Evolutionary conservation across 1,140 invertebrate species (phyloP).

Genomic region (Globodera ellingtonae): DNA sequence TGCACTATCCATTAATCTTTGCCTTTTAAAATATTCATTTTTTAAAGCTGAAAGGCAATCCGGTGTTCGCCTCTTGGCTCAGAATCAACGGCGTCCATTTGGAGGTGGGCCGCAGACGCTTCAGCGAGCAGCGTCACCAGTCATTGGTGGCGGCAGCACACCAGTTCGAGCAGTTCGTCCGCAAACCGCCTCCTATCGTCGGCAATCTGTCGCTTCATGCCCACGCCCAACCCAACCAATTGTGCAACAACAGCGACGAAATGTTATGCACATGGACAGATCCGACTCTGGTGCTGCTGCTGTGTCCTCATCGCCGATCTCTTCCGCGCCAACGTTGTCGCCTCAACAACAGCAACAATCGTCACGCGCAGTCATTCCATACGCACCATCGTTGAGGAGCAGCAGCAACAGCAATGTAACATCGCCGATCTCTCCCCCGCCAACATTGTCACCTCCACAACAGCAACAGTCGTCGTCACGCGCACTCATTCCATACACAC

Average conservation of each 20-base stretch:
- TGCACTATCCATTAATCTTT: not conserved
- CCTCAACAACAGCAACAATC: not conserved
- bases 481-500: not conserved
- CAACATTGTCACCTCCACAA: not conserved
- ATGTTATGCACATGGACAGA: not conserved
- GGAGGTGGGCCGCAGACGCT: not conserved
- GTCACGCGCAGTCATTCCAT: not conserved
- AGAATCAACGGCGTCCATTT: not conserved
- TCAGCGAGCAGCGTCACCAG: too few species aligned
- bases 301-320: not conserved
- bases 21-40: not conserved
- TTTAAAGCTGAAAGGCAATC: not conserved
- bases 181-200: too few species aligned
- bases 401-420: too few species aligned
- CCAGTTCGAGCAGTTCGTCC: conserved; percentile 11
- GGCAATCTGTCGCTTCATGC: not conserved
- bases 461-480: not conserved
- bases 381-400: not conserved
- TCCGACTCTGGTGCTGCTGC: not conserved
- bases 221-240: not conserved
- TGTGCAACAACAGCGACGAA: conserved; percentile 7
- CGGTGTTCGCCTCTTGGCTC: not conserved
- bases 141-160: too few species aligned
- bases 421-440: not conserved
- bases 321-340: not conserved